A percentile compares a stretch with the other conserved stretches of the same genome.
These are phyloP conservation scores for Drosophila algonquin DNA, from an alignment of 2,888 invertebrate genomes.

Conservation along the genomic window DNA sequence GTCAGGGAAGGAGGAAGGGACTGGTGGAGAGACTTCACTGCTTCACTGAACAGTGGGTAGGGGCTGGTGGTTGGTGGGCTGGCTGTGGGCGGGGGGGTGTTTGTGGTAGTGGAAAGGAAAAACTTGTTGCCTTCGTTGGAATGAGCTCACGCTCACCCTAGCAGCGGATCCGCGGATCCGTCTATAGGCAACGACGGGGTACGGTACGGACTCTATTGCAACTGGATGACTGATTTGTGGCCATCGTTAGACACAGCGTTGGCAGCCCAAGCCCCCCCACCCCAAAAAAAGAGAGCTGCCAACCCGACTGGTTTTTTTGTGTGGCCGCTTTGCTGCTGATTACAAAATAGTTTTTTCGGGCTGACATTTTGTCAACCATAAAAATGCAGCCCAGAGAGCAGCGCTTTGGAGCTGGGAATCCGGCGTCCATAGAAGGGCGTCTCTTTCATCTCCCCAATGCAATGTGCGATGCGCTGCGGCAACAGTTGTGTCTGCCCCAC, in stretches of 20 bases:
- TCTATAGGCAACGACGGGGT: slow-evolving; percentile 45
- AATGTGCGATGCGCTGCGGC: slow-evolving; percentile 1
- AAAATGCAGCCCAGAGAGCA: slow-evolving; percentile 30
- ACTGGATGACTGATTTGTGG: slow-evolving; percentile 69
- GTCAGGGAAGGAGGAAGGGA: slow-evolving; percentile 7
- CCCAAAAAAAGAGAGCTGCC: slow-evolving; percentile 4
- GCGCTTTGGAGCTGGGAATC: neutral
- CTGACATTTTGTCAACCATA: slow-evolving; percentile 72
- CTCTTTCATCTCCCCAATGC: slow-evolving; percentile 30
- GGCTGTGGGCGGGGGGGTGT: neutral
- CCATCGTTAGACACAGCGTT: slow-evolving; percentile 40
- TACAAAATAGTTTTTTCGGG: slow-evolving; percentile 58
- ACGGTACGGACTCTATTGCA: slow-evolving; percentile 18
- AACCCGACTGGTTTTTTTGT: slow-evolving; percentile 20
- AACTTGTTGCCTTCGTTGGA: slow-evolving; percentile 58
- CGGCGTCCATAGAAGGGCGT: slow-evolving; percentile 59
- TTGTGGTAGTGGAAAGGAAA: neutral
- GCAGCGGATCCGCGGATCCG: slow-evolving; percentile 3
- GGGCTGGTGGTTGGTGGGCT: slow-evolving; percentile 23
- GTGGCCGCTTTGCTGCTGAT: slow-evolving; percentile 36
- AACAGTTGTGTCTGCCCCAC: slow-evolving; percentile 5
- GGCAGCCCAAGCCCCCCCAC: slow-evolving; percentile 4
- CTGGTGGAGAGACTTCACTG: neutral
- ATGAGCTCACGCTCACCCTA: slow-evolving; percentile 65
- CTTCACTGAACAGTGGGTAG: slow-evolving; percentile 1